Evolutionary conservation across 1,140 invertebrate genomes (phyloP).

Genomic region (Aphaenogaster rudis): DNA sequence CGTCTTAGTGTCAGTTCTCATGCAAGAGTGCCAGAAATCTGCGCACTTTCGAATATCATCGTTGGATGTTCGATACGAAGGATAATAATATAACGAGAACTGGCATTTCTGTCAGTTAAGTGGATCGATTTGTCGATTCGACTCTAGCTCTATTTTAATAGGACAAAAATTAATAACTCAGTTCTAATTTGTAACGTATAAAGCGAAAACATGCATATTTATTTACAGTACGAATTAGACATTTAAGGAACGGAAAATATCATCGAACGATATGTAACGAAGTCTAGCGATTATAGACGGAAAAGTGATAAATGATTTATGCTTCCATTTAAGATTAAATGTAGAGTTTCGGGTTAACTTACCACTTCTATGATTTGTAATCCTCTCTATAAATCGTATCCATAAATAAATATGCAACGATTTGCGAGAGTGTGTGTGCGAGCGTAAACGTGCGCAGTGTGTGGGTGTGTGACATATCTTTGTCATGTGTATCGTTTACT

Average conservation of each 20-base stretch:
- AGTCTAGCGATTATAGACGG: slow-evolving; percentile 66
- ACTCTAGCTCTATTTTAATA: slow-evolving; percentile 20
- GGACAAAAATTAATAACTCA: background rate
- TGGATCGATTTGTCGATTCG: slow-evolving; percentile 2
- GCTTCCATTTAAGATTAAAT: slow-evolving; percentile 74
- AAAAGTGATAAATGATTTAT: slow-evolving; percentile 75
- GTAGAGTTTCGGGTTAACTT: slow-evolving; percentile 70
- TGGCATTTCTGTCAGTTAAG: background rate
- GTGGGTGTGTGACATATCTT: slow-evolving; percentile 32
- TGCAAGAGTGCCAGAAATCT: background rate
- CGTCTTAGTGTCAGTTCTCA: background rate
- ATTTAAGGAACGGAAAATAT: slow-evolving; percentile 64
- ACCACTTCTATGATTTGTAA: slow-evolving; percentile 72
- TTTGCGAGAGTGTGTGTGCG: slow-evolving; percentile 47
- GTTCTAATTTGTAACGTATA: slow-evolving; percentile 44
- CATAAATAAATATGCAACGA: slow-evolving; percentile 73
- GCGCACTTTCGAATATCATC: background rate
- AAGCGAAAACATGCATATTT: slow-evolving; percentile 59
- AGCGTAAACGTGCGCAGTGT: background rate
- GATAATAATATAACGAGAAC: background rate
- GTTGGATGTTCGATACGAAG: background rate
- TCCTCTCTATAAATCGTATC: slow-evolving; percentile 71
- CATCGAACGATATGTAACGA: slow-evolving; percentile 71
- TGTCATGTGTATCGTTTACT: slow-evolving; percentile 40
- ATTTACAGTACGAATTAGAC: slow-evolving; percentile 66